These are phyloP conservation scores for Xenops minutus DNA, from an alignment of 2,797 vertebrate species.

Conservation along the genomic window DNA sequence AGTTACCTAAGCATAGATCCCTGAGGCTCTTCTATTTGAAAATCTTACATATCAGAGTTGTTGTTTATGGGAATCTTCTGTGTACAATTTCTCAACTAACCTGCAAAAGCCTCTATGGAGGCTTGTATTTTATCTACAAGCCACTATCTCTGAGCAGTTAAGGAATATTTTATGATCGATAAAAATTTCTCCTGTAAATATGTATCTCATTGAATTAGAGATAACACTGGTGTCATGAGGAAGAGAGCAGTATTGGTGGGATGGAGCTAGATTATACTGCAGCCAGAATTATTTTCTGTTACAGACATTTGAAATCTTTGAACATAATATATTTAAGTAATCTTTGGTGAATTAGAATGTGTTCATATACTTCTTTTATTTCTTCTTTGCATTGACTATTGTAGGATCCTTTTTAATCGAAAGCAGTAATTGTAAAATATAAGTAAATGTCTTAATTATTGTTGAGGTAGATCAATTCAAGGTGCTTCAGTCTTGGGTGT, in stretches of 20 bases:
- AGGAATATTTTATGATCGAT: constrained; percentile 32
- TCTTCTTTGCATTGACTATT: not conserved
- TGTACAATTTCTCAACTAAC: not conserved
- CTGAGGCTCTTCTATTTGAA: constrained; percentile 5
- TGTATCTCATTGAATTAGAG: not conserved
- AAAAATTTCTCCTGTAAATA: constrained; percentile 26
- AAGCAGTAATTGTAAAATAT: not conserved
- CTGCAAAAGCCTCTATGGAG: not conserved
- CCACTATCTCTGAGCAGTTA: not conserved
- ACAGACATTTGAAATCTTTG: not conserved
- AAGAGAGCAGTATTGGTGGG: not conserved
- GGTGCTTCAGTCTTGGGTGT: not conserved
- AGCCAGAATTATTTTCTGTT: not conserved
- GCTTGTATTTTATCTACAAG: not conserved
- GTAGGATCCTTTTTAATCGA: not conserved
- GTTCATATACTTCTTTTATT: not conserved
- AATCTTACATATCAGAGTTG: constrained; percentile 9
- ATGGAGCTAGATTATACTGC: not conserved
- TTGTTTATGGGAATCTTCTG: constrained; percentile 40
- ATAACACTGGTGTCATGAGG: not conserved
- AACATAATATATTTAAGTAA: not conserved
- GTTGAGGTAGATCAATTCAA: not conserved
- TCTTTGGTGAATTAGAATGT: not conserved
- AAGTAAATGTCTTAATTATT: not conserved
- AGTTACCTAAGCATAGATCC: not conserved